Base-by-base conservation (phyloP, 2,797 vertebrate genomes). In the Danio albolineatus region DNA sequence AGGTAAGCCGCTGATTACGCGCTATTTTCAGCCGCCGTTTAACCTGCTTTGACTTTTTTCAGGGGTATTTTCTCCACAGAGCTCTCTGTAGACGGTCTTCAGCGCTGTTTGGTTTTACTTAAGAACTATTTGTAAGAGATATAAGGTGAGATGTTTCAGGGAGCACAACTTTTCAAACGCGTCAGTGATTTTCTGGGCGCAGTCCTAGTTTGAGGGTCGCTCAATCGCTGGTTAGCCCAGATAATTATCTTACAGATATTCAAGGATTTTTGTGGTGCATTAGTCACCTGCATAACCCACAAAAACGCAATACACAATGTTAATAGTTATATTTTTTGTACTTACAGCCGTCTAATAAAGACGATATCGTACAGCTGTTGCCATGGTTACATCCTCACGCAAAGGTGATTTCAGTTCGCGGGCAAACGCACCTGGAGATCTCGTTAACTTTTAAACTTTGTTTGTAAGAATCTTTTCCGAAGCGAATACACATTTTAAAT, bases 1-100 rank as follows among this genome's bases (percentile, higher is more conserved):
- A 91, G 92, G 94, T 95, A 93, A 95, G 91, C 91, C 82, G 79
- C 88, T 62, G 89, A 92, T 92, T 91, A 90, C 87, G 87, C 80
- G 86, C 92, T 93, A 92, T 92, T 92, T 88, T 76, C 48, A 88
- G 87, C 86, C 28, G 21, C 83, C 60, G 86, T 86, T 89, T 89
- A 87, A 77, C 86, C 60, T 28, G 28, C 16, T 10, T 16, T 64
- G 80, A 78, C 61, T 78, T 73, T 78, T 61, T 67, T 43, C 79
- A 86, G 78, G 62, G 8, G 1, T 57, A 84, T 86, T 84, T 66
- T 39, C 56, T n/a, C 21, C 41, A 77, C 41, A 21, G n/a, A 39
- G n/a, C 12, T 60, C 13, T 16, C 10, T 21, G 17, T 12, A 7
- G 10, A 61, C 28, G 10, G 19, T 49, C 8, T 14, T 10, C 5